phyloP scores from a whole-genome alignment of 2,113 vertebrate genomes.

The Benthochromis sp. region DNA sequence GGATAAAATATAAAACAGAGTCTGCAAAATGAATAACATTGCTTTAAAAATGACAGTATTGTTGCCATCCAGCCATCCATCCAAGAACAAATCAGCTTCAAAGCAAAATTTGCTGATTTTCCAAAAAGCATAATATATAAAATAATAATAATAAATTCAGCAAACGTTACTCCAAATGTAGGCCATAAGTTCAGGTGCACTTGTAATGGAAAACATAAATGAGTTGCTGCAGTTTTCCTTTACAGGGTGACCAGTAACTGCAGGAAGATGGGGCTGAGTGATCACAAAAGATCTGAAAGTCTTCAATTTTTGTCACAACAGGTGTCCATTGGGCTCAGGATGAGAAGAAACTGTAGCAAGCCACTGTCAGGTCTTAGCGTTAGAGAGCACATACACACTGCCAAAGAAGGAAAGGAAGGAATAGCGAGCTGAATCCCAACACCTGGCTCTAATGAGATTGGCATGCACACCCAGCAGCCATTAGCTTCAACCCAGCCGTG shows the following conservation, averaged over 20 bases:
- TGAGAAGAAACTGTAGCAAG: constrained; percentile 45
- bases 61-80: background rate
- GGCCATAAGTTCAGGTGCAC: background rate
- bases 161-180: background rate
- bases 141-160: background rate
- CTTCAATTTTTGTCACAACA: constrained; percentile 54
- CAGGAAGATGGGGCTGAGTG: background rate
- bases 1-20: background rate
- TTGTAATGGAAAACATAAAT: background rate
- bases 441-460: constrained; percentile 58
- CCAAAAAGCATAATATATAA: background rate
- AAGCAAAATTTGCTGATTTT: background rate
- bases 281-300: constrained; percentile 40
- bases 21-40: background rate
- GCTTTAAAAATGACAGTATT: background rate
- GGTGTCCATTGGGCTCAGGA: constrained; percentile 35
- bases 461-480: constrained; percentile 37
- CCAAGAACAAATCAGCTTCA: background rate
- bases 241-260: background rate
- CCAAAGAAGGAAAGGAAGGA: constrained; percentile 7
- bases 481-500: constrained; percentile 20
- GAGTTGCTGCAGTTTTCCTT: background rate
- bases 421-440: constrained; percentile 62
- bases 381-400: constrained; percentile 19
- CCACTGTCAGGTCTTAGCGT: constrained; percentile 25